phyloP scores from a whole-genome alignment of 2,797 vertebrate genomes.

The Malurus splendens region DNA sequence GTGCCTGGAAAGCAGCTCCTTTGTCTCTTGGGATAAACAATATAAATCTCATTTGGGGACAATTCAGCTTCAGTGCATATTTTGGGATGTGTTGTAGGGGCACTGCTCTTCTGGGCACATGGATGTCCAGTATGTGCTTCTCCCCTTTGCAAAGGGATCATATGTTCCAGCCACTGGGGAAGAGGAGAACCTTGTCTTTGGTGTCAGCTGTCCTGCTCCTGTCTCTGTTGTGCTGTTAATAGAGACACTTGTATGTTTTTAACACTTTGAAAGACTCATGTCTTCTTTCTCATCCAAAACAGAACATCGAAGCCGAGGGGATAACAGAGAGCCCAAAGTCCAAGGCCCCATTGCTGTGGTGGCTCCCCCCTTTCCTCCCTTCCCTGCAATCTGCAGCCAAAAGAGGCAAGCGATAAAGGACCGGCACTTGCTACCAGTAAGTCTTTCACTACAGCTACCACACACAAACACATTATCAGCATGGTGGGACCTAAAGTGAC shows the following conservation, averaged over 20 bases:
- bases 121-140: neutral
- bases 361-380: slow-evolving; percentile 80
- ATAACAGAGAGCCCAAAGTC: slow-evolving; percentile 79
- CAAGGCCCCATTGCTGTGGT: slow-evolving; percentile 74
- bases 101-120: neutral
- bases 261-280: neutral
- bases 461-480: fast-evolving
- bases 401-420: slow-evolving; percentile 80
- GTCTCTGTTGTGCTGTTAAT: neutral
- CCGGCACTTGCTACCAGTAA: slow-evolving; percentile 78
- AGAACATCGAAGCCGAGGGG: slow-evolving; percentile 84
- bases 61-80: neutral
- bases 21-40: neutral
- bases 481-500: neutral
- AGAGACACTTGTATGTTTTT: neutral
- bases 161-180: neutral
- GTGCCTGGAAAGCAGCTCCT: neutral
- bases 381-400: slow-evolving; percentile 75
- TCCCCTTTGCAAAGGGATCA: neutral
- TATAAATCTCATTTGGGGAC: neutral
- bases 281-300: slow-evolving; percentile 37
- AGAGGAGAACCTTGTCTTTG: neutral
- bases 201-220: neutral
- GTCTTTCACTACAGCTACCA: slow-evolving; percentile 9
- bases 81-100: neutral